Conservation (phyloP, 2,888 invertebrate species). For the Trichopria drosophilae region DNA sequence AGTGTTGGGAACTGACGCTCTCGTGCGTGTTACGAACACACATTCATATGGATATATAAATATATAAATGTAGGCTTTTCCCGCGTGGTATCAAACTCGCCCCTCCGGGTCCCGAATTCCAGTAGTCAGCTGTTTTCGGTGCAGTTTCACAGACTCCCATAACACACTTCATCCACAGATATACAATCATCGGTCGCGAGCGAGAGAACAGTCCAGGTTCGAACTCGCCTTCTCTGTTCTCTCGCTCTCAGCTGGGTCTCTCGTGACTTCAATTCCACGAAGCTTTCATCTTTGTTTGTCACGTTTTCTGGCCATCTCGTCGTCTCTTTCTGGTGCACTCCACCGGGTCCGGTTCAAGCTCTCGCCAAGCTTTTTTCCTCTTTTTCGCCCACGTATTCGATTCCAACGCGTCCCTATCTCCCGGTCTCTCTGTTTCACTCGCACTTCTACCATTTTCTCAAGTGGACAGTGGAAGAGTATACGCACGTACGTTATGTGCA, state of each 20-base stretch:
- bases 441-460: neutral
- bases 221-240: constrained; percentile 25
- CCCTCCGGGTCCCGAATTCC: constrained; percentile 55
- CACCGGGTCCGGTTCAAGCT: constrained; percentile 40
- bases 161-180: constrained; percentile 34
- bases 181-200: constrained; percentile 42
- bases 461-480: too few relatives aligned
- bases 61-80: neutral
- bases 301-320: too few relatives aligned
- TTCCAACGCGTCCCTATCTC: neutral
- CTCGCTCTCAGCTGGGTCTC: constrained; percentile 5
- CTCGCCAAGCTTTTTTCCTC: constrained; percentile 33
- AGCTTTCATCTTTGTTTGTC: constrained; percentile 16
- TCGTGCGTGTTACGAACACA: constrained; percentile 28
- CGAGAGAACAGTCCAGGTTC: too few relatives aligned
- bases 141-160: constrained; percentile 26
- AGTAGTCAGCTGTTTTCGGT: constrained; percentile 53
- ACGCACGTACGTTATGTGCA: too few relatives aligned
- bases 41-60: neutral
- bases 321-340: constrained; percentile 30
- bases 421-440: constrained; percentile 11
- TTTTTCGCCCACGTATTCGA: constrained; percentile 29
- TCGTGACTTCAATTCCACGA: constrained; percentile 12
- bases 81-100: constrained; percentile 40
- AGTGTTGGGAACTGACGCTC: too few relatives aligned